Base-by-base conservation (phyloP, 2,113 vertebrate species). In the Entosphenus tridentatus region DNA sequence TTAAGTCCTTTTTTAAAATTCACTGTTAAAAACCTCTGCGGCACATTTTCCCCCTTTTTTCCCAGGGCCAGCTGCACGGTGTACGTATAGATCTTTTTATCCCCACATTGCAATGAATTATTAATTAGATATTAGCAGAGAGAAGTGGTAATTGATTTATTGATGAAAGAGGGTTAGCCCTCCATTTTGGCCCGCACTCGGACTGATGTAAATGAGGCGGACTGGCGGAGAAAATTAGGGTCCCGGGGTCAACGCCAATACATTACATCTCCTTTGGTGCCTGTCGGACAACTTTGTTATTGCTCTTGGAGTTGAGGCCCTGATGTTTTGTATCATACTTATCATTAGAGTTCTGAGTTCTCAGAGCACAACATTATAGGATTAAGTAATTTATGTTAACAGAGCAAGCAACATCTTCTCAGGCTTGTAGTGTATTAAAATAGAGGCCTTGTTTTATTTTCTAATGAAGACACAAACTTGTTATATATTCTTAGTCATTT, bases 61-160 rank as follows among this genome's bases (percentile, higher is more conserved):
- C 62, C n/a, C 21, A 65, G 62, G 39, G 39, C 39, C 62, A 65
- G 62, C 62, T 65, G 62, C n/a, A 10, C 62, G 8, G 62, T 21
- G 21, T 21, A 16, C n/a, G 62, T 65, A 65, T 65, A 21, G 62
- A 65, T 65, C 62, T 65, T 65, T 65, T 65, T 65, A 65, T 65
- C 62, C 62, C 62, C 62, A 65, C 62, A 65, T 65, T 65, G 62
- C 62, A 65, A 65, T 65, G 62, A 65, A 65, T 65, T 65, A 65
- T 65, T 65, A 65, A 65, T 65, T 65, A 65, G 62, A 65, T 65
- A 65, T 65, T 65, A 65, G 62, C 21, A 21, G 62, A 17, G 62
- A 65, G 62, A 65, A 65, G 62, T 65, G 62, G 62, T 65, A 65
- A 65, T 65, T 65, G 62, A 65, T 65, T 65, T 65, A 65, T 65